Base-by-base conservation (phyloP, 2,113 vertebrate genomes). In the Anoplopoma fimbria region DNA sequence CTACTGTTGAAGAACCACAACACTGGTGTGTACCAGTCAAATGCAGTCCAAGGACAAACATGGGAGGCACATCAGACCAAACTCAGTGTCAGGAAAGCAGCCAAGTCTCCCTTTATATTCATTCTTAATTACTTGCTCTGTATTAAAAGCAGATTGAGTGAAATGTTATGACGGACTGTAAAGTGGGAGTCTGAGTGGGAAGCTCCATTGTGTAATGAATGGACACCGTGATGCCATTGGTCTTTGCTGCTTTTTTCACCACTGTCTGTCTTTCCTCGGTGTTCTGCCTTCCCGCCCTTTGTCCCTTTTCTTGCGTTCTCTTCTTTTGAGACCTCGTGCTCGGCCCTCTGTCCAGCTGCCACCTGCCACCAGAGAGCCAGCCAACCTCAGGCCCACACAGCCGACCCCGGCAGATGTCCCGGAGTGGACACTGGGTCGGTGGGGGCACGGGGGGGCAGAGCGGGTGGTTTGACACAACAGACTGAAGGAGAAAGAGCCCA, bases 381-480 rank as follows among this genome's bases (percentile, higher is more conserved):
- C 80, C 88, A 81, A 88, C 75, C 77, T 67, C 71, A 21, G 85
- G 73, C 84, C 86, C 79, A 74, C 64, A 58, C 80, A 15, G 79
- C 75, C 38, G 76, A 85, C 91, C 85, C 65, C 62, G 2, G 86
- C 93, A 93, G 90, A 93, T 94, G 93, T 93, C 85, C 82, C 69
- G 2, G 61, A 70, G 85, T 87, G 88, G 89, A 89, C 84, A 31
- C 42, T n/a, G 49, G 76, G 77, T 60, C 81, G 87, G 81, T 51
- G 83, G 87, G 83, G 87, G 60, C 34, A 67, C 0, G 38, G 72
- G 81, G 86, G 82, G 87, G 84, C 47, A 33, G 72, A 45, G 53
- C n/a, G 79, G 84, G 81, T 76, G 77, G 53, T 65, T 64, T 64
- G 78, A 87, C 51, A 62, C 42, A 34, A 49, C 13, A 51, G 51